These are phyloP conservation scores for Netelia fuscicornis DNA, from an alignment of 2,888 invertebrate species.

Conservation along the genomic window DNA sequence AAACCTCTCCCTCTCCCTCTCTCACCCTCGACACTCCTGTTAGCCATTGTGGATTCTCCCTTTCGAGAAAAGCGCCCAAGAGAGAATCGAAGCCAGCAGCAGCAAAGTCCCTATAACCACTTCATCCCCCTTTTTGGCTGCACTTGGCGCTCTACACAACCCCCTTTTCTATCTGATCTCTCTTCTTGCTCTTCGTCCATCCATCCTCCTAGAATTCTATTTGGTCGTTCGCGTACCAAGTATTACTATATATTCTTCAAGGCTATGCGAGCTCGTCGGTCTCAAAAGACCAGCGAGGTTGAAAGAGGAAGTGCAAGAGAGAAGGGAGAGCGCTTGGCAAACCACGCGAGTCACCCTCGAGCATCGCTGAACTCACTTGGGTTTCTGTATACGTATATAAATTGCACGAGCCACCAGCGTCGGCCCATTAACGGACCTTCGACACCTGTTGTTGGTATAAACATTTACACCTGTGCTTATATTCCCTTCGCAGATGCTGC, in stretches of 20 bases:
- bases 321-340: constrained; percentile 23
- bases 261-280: constrained; percentile 22
- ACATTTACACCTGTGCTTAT: constrained; percentile 32
- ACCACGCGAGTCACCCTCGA: constrained; percentile 43
- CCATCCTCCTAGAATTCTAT: constrained; percentile 8
- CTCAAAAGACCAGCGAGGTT: constrained; percentile 19
- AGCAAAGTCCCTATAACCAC: constrained; percentile 27
- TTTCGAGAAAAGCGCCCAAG: constrained; percentile 44
- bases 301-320: not conserved
- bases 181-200: constrained; percentile 12
- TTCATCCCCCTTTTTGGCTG: constrained; percentile 22
- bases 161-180: constrained; percentile 26
- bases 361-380: constrained; percentile 76
- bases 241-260: constrained; percentile 18
- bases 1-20: constrained; percentile 56
- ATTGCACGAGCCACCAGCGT: constrained; percentile 31
- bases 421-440: constrained; percentile 61
- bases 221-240: constrained; percentile 13
- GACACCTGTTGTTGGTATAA: constrained; percentile 64
- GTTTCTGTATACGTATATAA: constrained; percentile 32
- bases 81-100: constrained; percentile 30
- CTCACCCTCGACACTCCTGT: constrained; percentile 49
- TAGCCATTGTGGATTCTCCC: constrained; percentile 21
- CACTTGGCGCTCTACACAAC: constrained; percentile 29
- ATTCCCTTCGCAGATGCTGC: not conserved